A percentile compares a stretch with the other conserved stretches of the same genome.
phyloP scores from a whole-genome alignment of 2,797 vertebrate species.

The Clarias pachynema region DNA sequence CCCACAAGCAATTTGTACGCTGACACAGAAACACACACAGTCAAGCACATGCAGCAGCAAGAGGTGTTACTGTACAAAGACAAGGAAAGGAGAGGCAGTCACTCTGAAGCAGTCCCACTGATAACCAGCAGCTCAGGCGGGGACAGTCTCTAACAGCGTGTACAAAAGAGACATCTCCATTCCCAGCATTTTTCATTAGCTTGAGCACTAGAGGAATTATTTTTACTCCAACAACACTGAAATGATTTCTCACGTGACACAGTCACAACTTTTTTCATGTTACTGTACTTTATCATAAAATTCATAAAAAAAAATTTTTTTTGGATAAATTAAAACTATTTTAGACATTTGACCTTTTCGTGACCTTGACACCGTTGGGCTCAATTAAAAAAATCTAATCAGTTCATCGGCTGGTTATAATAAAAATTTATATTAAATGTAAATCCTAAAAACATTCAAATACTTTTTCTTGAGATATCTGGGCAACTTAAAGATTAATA shows the following conservation, averaged over 20 bases:
- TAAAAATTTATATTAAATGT: not conserved
- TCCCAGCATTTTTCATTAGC: not conserved
- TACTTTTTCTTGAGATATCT: not conserved
- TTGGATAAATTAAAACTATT: not conserved
- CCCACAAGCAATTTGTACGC: not conserved
- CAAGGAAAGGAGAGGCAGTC: conserved; percentile 12
- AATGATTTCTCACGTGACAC: not conserved
- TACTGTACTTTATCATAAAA: not conserved
- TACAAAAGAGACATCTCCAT: not conserved
- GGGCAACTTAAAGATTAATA: no score
- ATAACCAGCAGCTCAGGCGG: not conserved
- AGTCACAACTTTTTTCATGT: not conserved
- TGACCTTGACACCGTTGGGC: not conserved
- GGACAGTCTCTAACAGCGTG: not conserved
- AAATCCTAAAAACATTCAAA: not conserved
- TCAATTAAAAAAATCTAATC: not conserved
- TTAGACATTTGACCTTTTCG: not conserved
- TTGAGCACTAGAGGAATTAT: not conserved
- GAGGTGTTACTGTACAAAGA: conserved; percentile 22
- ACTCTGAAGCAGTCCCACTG: not conserved
- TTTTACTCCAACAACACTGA: not conserved
- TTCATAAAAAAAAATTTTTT: no score
- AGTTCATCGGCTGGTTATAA: not conserved
- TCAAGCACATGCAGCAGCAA: not conserved
- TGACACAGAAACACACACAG: not conserved